These are phyloP conservation scores for Temnothorax unifasciatus DNA, from an alignment of 2,888 invertebrate genomes.

Conservation along the genomic window DNA sequence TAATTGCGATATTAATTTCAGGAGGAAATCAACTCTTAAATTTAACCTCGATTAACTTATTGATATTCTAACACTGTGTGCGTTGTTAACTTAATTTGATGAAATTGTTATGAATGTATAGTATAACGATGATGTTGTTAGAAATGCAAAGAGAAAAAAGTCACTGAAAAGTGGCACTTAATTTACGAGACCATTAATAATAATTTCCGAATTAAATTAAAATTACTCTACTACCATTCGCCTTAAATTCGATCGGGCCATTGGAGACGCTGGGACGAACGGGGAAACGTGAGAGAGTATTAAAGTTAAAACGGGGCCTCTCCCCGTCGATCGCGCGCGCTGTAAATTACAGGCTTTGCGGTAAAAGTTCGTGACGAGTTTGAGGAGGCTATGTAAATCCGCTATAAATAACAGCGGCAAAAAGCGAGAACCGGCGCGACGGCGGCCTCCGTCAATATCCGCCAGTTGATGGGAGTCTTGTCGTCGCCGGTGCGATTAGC, in stretches of 20 bases:
- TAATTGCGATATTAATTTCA: background rate
- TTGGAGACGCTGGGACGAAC: background rate
- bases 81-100: slow-evolving; percentile 30
- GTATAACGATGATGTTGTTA: background rate
- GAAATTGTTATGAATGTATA: slow-evolving; percentile 5
- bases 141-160: slow-evolving; percentile 1
- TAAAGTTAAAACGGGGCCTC: slow-evolving; percentile 38
- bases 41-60: background rate
- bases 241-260: slow-evolving; percentile 35
- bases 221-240: slow-evolving; percentile 25
- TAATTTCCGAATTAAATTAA: slow-evolving; percentile 39
- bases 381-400: slow-evolving; percentile 55
- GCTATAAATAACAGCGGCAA: slow-evolving; percentile 55
- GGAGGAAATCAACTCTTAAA: background rate
- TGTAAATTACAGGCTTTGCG: slow-evolving; percentile 51
- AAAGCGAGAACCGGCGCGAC: slow-evolving; percentile 53
- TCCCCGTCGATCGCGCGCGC: slow-evolving; percentile 37
- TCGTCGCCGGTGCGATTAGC: slow-evolving; percentile 67
- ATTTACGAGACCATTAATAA: slow-evolving; percentile 27
- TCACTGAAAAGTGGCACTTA: slow-evolving; percentile 8
- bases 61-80: background rate
- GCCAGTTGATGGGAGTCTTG: slow-evolving; percentile 67
- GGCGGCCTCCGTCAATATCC: slow-evolving; percentile 66
- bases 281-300: slow-evolving; percentile 19
- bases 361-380: slow-evolving; percentile 58